Percentiles rank a stretch among this genome's conserved stretches.
phyloP scores from a whole-genome alignment of 2,797 vertebrate genomes.

The Myotis myotis region DNA sequence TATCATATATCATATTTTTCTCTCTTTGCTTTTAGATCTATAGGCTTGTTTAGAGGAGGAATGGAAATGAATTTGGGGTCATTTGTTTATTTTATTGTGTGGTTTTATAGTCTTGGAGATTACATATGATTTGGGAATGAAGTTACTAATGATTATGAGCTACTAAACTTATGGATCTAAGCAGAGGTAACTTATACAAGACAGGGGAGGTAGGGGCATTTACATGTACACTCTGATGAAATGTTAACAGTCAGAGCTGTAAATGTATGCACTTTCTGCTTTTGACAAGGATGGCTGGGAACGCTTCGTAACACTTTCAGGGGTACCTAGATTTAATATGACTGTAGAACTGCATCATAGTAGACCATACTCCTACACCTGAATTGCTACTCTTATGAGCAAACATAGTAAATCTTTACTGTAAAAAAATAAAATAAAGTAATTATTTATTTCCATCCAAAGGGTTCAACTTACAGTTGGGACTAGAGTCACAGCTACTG shows the following conservation, averaged over 20 bases:
- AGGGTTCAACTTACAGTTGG: background rate
- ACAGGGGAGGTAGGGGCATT: background rate
- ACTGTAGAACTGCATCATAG: background rate
- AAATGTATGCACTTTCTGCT: background rate
- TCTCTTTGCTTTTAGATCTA: background rate
- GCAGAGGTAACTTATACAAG: background rate
- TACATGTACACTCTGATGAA: background rate
- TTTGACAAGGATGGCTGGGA: background rate
- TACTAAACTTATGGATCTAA: background rate
- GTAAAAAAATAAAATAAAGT: background rate
- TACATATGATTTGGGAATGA: background rate
- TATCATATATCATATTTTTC: background rate
- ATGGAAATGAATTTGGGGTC: background rate
- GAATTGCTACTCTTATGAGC: background rate
- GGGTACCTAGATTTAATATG: background rate
- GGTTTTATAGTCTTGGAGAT: background rate
- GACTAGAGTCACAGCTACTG: background rate
- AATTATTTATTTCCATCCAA: background rate
- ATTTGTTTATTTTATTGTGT: background rate
- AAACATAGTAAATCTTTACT: slow-evolving; percentile 25
- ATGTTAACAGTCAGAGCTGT: background rate
- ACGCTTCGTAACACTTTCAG: background rate
- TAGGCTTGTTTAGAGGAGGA: background rate
- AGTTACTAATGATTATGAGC: background rate
- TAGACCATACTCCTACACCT: background rate